phyloP scores from a whole-genome alignment of 1,140 invertebrate species.

The Nephila pilipes region DNA sequence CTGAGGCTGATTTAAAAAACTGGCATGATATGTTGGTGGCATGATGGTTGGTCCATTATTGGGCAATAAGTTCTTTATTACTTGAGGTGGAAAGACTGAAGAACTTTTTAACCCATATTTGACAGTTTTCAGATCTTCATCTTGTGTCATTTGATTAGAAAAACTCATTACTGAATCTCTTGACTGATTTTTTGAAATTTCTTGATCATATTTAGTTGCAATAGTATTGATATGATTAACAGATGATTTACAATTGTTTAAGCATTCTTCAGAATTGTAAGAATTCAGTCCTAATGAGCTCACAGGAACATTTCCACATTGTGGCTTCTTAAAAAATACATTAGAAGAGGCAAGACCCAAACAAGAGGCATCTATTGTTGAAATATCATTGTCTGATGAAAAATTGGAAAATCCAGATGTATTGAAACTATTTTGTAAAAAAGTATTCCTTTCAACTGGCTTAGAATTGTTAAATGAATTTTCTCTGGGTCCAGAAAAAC shows the following conservation, averaged over 20 bases:
- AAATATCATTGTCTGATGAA: not conserved
- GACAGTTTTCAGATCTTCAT: not conserved
- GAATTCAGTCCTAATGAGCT: not conserved
- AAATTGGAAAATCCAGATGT: not conserved
- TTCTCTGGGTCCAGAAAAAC: too few relatives aligned
- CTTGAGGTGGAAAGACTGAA: not conserved
- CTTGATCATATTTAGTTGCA: not conserved
- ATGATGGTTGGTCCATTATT: not conserved
- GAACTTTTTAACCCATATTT: not conserved
- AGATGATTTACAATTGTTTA: not conserved
- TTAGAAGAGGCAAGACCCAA: not conserved
- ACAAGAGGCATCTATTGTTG: slow-evolving; percentile 3
- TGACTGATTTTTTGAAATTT: not conserved
- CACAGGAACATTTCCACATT: not conserved
- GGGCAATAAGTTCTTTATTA: not conserved
- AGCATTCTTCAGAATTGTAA: not conserved
- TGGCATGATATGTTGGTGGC: not conserved
- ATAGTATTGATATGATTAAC: not conserved
- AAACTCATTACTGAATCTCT: not conserved
- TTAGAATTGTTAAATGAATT: not conserved
- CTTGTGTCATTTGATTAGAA: not conserved
- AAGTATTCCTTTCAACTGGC: not conserved
- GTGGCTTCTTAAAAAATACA: not conserved
- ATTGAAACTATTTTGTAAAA: not conserved
- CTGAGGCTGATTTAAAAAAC: not conserved